A percentile compares a stretch with the other conserved stretches of the same genome.
Conservation (phyloP, 2,888 invertebrate genomes). For the Gryllus longicercus region DNA sequence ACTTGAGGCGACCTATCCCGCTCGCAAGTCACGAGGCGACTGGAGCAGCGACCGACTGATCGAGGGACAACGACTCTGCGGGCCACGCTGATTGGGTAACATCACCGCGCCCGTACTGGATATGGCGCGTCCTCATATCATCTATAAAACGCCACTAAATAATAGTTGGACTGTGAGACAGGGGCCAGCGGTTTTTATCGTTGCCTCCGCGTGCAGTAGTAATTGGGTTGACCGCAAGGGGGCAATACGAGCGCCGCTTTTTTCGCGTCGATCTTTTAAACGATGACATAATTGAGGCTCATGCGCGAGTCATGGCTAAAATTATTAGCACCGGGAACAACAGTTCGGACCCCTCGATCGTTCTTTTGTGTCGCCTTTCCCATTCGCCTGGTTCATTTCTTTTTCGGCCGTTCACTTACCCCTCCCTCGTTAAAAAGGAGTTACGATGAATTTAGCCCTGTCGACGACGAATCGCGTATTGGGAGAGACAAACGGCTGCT, state of each 20-base stretch:
- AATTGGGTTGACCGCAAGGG: constrained; percentile 11
- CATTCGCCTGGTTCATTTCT: too few species aligned
- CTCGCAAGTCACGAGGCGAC: too few species aligned
- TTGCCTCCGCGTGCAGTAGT: not conserved
- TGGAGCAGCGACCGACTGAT: not conserved
- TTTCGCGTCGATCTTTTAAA: not conserved
- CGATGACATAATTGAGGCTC: constrained; percentile 6
- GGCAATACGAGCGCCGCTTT: not conserved
- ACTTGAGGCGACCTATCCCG: too few species aligned
- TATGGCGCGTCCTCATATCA: not conserved
- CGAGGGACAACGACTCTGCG: not conserved
- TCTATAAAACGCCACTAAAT: constrained; percentile 4
- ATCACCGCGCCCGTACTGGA: not conserved
- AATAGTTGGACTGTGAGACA: not conserved
- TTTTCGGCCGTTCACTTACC: too few species aligned
- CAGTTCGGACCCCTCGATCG: not conserved
- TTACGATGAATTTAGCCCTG: too few species aligned
- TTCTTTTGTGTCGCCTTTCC: not conserved
- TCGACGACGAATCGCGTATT: too few species aligned
- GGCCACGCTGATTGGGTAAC: not conserved
- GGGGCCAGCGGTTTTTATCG: constrained; percentile 1
- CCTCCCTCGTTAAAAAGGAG: too few species aligned
- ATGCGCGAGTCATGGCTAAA: constrained; percentile 9
- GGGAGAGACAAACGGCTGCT: too few species aligned
- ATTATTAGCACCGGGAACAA: not conserved